phyloP scores from a whole-genome alignment of 2,113 vertebrate genomes.

The Sarotherodon lohbergeri region DNA sequence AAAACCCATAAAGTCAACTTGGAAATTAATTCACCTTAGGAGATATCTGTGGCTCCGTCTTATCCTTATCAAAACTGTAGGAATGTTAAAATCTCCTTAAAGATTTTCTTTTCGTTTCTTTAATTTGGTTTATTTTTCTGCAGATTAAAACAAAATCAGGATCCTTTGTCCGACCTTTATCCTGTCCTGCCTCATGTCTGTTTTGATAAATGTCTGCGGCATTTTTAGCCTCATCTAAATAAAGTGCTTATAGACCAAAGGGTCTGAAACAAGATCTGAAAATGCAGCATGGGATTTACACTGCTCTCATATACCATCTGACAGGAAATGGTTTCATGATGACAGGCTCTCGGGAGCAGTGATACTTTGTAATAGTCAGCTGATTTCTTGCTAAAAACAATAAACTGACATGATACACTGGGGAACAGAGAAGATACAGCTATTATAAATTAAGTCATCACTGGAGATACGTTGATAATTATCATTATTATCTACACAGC shows the following conservation, averaged over 20 bases:
- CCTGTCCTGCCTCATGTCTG: neutral
- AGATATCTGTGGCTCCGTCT: neutral
- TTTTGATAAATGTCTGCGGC: neutral
- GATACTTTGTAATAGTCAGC: conserved; percentile 38
- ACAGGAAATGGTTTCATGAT: conserved; percentile 44
- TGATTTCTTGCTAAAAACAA: conserved; percentile 19
- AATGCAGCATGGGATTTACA: neutral
- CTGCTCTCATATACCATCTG: neutral
- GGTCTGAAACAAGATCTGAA: conserved; percentile 42
- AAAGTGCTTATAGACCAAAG: conserved; percentile 11
- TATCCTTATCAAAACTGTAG: neutral
- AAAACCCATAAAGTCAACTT: neutral
- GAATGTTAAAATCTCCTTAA: neutral
- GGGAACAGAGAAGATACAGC: neutral
- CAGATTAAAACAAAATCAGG: neutral
- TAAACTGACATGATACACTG: neutral
- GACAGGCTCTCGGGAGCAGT: conserved; percentile 10
- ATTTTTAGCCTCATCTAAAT: conserved; percentile 7
- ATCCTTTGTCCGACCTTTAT: neutral
- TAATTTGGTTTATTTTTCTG: neutral
- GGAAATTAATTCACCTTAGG: neutral
- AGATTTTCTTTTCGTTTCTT: neutral
- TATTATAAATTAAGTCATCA: neutral
- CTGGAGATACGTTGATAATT: neutral
- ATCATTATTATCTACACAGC: neutral